Conservation (phyloP, 1,140 invertebrate species). For the Cherax destructor region DNA sequence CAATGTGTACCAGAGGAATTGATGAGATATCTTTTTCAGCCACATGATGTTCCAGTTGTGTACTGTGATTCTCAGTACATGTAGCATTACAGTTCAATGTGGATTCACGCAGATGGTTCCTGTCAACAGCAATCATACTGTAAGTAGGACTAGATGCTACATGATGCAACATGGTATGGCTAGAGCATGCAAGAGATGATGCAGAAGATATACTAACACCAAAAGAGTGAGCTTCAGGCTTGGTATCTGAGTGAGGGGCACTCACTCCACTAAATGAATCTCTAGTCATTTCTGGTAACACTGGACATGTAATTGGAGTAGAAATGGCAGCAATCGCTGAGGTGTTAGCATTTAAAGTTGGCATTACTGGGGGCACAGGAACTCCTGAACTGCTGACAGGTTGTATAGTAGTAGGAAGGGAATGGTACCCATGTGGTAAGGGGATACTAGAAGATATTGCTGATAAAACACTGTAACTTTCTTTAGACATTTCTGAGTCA, state of each 20-base stretch:
- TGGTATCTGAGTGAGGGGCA: background rate
- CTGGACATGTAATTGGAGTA: slow-evolving; percentile 31
- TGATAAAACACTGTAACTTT: background rate
- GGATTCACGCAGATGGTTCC: background rate
- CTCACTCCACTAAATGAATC: background rate
- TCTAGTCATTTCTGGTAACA: slow-evolving; percentile 11
- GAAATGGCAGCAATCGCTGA: slow-evolving; percentile 32
- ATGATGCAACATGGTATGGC: background rate
- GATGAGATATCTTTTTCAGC: background rate
- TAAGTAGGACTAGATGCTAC: background rate
- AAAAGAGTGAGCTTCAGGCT: background rate
- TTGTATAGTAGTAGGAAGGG: background rate
- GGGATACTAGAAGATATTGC: slow-evolving; percentile 16
- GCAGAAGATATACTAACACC: background rate
- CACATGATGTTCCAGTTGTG: background rate
- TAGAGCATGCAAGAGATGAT: background rate
- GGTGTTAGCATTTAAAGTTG: slow-evolving; percentile 6
- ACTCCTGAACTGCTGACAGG: background rate
- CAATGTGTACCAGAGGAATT: slow-evolving; percentile 18
- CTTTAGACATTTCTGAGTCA: slow-evolving; percentile 6
- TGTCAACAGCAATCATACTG: background rate
- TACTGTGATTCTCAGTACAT: background rate
- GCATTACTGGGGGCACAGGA: background rate
- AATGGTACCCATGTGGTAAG: background rate
- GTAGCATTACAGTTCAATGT: background rate